These are phyloP conservation scores for Girardinus metallicus DNA, from an alignment of 2,797 vertebrate genomes.

Conservation along the genomic window DNA sequence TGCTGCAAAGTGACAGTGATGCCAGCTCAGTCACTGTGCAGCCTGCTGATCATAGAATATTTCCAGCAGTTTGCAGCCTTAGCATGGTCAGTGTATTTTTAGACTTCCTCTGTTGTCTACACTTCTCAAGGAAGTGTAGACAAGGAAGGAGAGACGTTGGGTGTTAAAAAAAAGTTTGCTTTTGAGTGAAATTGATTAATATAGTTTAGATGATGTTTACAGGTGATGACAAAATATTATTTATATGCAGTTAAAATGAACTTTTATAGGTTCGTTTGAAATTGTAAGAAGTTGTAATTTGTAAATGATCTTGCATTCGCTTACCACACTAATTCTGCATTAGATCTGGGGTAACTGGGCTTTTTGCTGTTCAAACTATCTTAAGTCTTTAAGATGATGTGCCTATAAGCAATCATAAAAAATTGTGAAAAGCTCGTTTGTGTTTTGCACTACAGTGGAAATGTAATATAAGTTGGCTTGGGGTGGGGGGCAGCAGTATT, in stretches of 20 bases:
- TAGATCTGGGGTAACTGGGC: not conserved
- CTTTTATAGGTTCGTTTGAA: not conserved
- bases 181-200: not conserved
- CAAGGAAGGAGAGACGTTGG: not conserved
- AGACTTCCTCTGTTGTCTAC: not conserved
- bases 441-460: not conserved
- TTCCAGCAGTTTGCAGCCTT: not conserved
- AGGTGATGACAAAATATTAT: not conserved
- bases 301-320: not conserved
- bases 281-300: not conserved
- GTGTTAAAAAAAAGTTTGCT: not conserved
- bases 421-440: not conserved
- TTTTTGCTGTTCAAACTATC: not conserved
- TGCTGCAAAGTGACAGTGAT: not conserved
- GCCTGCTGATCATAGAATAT: not conserved
- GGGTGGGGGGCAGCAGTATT: not conserved
- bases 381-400: not conserved
- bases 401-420: not conserved
- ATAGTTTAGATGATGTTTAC: not conserved
- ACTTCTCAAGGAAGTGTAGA: too few relatives aligned
- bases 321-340: not conserved
- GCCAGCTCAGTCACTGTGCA: not conserved
- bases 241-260: not conserved
- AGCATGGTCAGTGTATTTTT: not conserved
- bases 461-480: not conserved